Evolutionary conservation across 2,797 vertebrate genomes (phyloP).

Genomic region (Mycteria americana): DNA sequence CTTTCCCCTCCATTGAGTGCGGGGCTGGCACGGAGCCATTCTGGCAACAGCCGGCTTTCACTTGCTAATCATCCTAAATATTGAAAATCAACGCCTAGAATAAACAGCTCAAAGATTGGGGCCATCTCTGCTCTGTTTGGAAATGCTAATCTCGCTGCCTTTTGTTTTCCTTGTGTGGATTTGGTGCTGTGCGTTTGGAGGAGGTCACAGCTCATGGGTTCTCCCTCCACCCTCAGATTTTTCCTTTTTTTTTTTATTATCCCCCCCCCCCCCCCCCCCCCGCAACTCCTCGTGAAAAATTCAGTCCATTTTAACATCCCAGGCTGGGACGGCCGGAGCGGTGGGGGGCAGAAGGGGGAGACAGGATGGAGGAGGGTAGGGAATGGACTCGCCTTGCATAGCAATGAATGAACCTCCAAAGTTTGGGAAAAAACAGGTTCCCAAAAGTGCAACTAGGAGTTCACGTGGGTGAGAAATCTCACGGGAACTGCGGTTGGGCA

Average conservation of each 20-base stretch:
- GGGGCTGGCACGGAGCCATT: slow-evolving; percentile 61
- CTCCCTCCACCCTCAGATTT: background rate
- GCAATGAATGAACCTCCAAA: slow-evolving; percentile 45
- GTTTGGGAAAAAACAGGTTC: background rate
- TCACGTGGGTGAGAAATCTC: background rate
- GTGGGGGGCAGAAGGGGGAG: background rate
- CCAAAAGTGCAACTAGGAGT: background rate
- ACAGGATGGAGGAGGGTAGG: background rate
- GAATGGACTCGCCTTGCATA: slow-evolving; percentile 28
- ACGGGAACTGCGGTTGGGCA: background rate
- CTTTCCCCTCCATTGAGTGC: slow-evolving; percentile 58
- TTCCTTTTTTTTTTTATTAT: background rate
- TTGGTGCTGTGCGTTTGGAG: slow-evolving; percentile 44
- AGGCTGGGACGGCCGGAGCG: background rate
- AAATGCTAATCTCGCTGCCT: slow-evolving; percentile 69
- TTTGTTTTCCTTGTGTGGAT: slow-evolving; percentile 67
- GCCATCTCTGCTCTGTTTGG: slow-evolving; percentile 67
- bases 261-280: background rate
- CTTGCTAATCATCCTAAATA: slow-evolving; percentile 84
- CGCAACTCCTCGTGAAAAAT: background rate
- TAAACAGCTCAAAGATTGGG: slow-evolving; percentile 67
- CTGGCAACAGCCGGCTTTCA: slow-evolving; percentile 72
- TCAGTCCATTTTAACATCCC: slow-evolving; percentile 9
- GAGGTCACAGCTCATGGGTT: slow-evolving; percentile 59
- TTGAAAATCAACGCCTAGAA: slow-evolving; percentile 74